Percentiles rank a stretch among this genome's conserved stretches.
Conservation (phyloP, 2,113 vertebrate species). For the Apteryx mantelli region DNA sequence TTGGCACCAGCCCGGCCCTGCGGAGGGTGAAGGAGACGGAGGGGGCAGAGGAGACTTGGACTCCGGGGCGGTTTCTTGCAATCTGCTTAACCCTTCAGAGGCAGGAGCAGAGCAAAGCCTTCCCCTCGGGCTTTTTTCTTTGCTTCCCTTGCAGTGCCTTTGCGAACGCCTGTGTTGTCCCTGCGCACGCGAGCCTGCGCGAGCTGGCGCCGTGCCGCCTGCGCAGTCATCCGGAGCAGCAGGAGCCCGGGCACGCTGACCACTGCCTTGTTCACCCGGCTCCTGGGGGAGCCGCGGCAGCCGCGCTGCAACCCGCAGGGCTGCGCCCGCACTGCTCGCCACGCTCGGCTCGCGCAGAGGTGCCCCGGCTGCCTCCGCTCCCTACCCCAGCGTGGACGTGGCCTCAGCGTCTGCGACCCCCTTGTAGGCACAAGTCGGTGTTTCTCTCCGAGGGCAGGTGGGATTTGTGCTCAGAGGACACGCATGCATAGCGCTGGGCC, state of each 20-base stretch:
- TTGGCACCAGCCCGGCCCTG: constrained; percentile 75
- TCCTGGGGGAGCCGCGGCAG: background rate
- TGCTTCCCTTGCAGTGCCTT: background rate
- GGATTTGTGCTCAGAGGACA: background rate
- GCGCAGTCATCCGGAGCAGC: too few species aligned
- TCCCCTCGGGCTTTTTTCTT: background rate
- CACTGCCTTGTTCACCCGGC: too few species aligned
- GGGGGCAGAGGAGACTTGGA: constrained; percentile 34
- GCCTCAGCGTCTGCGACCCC: background rate
- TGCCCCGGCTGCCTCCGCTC: background rate
- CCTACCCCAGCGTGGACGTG: background rate
- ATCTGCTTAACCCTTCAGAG: constrained; percentile 19
- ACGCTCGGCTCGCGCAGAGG: too few species aligned
- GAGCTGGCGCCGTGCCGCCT: too few species aligned
- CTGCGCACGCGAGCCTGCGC: background rate
- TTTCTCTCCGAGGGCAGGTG: rapidly evolving
- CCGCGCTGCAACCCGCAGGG: background rate
- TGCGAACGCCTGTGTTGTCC: background rate
- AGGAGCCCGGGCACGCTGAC: too few species aligned
- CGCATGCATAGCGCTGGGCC: too few species aligned
- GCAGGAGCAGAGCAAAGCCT: background rate
- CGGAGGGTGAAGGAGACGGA: constrained; percentile 71
- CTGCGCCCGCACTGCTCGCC: too few species aligned
- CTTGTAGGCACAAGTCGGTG: rapidly evolving
- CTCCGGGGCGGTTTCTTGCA: background rate